phyloP scores from a whole-genome alignment of 2,888 invertebrate genomes.

The Abscondita cerata region DNA sequence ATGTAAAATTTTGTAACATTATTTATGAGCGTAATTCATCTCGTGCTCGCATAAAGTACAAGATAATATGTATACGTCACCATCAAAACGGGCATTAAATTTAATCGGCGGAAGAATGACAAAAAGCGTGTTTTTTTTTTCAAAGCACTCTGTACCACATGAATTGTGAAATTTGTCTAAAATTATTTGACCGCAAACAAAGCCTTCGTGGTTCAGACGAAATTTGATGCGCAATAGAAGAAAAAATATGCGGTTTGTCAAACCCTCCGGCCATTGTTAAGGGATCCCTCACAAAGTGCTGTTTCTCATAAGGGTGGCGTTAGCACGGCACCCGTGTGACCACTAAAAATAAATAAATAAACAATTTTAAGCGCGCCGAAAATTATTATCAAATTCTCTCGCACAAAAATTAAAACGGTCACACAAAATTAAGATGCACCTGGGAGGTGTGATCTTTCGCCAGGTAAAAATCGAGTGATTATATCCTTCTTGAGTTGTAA shows the following conservation, averaged over 20 bases:
- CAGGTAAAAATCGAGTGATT: slow-evolving; percentile 43
- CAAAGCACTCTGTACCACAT: neutral
- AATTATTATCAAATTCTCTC: neutral
- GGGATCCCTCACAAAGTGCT: slow-evolving; percentile 30
- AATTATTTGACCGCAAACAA: slow-evolving; percentile 28
- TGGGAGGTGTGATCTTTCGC: slow-evolving; percentile 47
- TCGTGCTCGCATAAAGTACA: slow-evolving; percentile 2
- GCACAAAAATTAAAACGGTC: slow-evolving; percentile 31
- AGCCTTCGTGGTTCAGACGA: slow-evolving; percentile 49
- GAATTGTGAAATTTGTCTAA: no score
- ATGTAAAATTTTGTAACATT: slow-evolving; percentile 10
- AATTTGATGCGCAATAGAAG: slow-evolving; percentile 41
- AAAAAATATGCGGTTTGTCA: slow-evolving; percentile 55
- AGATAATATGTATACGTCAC: slow-evolving; percentile 18
- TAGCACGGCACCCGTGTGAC: slow-evolving; percentile 27
- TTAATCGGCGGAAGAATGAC: neutral
- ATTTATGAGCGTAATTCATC: slow-evolving; percentile 4
- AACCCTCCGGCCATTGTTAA: slow-evolving; percentile 50
- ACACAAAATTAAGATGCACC: slow-evolving; percentile 51
- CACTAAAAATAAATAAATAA: slow-evolving; percentile 41
- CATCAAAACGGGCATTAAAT: slow-evolving; percentile 1
- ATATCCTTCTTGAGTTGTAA: slow-evolving; percentile 43
- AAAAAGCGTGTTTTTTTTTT: neutral
- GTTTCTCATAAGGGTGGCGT: slow-evolving; percentile 22
- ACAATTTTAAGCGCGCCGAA: slow-evolving; percentile 18